phyloP scores from a whole-genome alignment of 1,140 invertebrate species.

The Melitaea cinxia region DNA sequence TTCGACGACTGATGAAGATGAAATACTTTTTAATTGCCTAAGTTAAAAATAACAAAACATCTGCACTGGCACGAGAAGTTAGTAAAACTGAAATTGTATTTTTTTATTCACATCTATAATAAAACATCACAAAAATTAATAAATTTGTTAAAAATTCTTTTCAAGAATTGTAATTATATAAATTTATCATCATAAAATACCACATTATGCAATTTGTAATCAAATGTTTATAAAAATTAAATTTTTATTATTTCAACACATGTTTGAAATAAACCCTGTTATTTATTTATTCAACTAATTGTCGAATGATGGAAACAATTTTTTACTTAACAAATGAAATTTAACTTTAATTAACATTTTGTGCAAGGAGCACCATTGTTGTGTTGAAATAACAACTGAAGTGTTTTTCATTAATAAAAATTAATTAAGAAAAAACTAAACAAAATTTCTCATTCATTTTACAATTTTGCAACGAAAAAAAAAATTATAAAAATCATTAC shows the following conservation, averaged over 20 bases:
- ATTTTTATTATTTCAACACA: conserved; percentile 12
- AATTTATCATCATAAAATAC: conserved; percentile 15
- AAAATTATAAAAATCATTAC: background rate
- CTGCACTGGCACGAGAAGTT: too few relatives aligned
- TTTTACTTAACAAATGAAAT: conserved; percentile 12
- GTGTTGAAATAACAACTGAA: background rate
- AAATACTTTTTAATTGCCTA: too few relatives aligned
- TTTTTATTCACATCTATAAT: conserved; percentile 10
- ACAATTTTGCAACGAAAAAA: background rate
- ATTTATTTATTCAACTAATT: conserved; percentile 8
- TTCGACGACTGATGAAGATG: too few relatives aligned
- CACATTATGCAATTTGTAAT: conserved; percentile 2
- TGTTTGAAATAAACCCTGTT: conserved; percentile 25
- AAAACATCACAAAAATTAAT: conserved; percentile 12
- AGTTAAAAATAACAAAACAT: too few relatives aligned
- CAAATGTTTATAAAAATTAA: background rate
- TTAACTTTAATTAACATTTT: background rate
- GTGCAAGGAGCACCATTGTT: conserved; percentile 12
- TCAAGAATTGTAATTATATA: conserved; percentile 20
- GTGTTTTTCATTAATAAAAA: background rate
- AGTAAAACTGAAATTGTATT: too few relatives aligned
- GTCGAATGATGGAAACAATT: background rate
- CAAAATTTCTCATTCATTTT: background rate
- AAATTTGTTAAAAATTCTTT: conserved; percentile 23
- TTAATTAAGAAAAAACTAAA: background rate